These are phyloP conservation scores for Ferdinandea cuprea DNA, from an alignment of 2,888 invertebrate species.

Conservation along the genomic window DNA sequence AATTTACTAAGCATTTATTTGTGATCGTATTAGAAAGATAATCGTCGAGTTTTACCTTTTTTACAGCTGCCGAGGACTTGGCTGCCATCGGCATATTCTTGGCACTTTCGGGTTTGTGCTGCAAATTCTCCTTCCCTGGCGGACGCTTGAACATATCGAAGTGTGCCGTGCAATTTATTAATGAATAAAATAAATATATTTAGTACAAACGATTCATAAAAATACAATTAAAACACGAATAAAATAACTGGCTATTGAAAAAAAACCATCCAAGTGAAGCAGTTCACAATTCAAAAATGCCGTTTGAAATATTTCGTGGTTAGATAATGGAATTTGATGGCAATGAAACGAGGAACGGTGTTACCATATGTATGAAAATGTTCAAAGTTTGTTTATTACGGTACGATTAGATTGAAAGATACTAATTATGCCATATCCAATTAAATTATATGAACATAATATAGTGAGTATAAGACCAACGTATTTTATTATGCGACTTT, in stretches of 20 bases:
- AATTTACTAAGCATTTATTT: background rate
- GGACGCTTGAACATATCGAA: slow-evolving; percentile 57
- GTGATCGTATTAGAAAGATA: background rate
- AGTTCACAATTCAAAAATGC: slow-evolving; percentile 64
- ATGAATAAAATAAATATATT: background rate
- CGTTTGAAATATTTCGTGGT: slow-evolving; percentile 54
- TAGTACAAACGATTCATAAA: background rate
- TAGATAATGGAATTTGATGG: slow-evolving; percentile 33
- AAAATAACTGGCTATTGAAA: background rate
- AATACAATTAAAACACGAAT: background rate
- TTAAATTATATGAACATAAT: too few species aligned
- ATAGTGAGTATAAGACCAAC: too few species aligned
- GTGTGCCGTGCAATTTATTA: background rate
- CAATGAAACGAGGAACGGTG: slow-evolving; percentile 1
- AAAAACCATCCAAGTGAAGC: slow-evolving; percentile 1
- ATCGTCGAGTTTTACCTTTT: slow-evolving; percentile 42
- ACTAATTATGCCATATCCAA: too few species aligned
- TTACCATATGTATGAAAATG: slow-evolving; percentile 30
- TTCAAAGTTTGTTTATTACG: background rate
- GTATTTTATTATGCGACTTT: too few species aligned
- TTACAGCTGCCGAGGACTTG: slow-evolving; percentile 19
- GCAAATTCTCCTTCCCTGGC: slow-evolving; percentile 59
- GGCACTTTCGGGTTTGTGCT: slow-evolving; percentile 39
- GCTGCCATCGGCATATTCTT: slow-evolving; percentile 24
- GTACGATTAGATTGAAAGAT: too few species aligned